phyloP scores from a whole-genome alignment of 2,888 invertebrate species.

The Phorcus lineatus region DNA sequence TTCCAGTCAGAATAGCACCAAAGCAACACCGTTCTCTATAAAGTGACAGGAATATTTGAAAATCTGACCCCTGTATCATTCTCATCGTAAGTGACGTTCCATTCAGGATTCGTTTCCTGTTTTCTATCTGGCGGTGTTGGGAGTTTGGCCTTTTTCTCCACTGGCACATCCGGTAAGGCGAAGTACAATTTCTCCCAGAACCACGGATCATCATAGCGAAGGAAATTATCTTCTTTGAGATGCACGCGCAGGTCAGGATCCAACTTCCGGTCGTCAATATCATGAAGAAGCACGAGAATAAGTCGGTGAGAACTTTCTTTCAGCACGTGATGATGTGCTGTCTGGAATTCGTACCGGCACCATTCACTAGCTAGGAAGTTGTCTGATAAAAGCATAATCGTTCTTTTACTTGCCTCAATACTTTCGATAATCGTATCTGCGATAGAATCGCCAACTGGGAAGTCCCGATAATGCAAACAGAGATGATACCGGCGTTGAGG shows the following conservation, averaged over 20 bases:
- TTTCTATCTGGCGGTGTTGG: constrained; percentile 23
- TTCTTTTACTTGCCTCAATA: constrained; percentile 88
- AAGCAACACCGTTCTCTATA: no score
- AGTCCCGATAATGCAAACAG: constrained; percentile 63
- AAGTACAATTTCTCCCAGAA: constrained; percentile 95
- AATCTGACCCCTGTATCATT: no score
- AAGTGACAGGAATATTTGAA: no score
- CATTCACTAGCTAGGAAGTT: constrained; percentile 94
- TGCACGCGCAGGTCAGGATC: constrained; percentile 91
- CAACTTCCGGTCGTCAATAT: constrained; percentile 87
- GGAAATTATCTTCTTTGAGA: constrained; percentile 88
- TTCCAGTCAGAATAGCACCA: no score
- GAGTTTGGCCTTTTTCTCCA: constrained; percentile 78
- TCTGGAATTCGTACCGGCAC: constrained; percentile 91
- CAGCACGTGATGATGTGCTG: constrained; percentile 86
- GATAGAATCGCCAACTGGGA: constrained; percentile 76
- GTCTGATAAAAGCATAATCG: constrained; percentile 90
- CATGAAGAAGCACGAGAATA: constrained; percentile 88
- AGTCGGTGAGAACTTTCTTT: constrained; percentile 86
- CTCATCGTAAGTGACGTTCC: no score
- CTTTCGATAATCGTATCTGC: constrained; percentile 92
- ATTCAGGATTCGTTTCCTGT: not conserved
- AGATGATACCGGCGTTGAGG: constrained; percentile 76
- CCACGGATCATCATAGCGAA: constrained; percentile 91
- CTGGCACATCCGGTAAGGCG: constrained; percentile 80